Conservation (phyloP, 2,113 vertebrate genomes). For the Oncorhynchus gorbuscha region DNA sequence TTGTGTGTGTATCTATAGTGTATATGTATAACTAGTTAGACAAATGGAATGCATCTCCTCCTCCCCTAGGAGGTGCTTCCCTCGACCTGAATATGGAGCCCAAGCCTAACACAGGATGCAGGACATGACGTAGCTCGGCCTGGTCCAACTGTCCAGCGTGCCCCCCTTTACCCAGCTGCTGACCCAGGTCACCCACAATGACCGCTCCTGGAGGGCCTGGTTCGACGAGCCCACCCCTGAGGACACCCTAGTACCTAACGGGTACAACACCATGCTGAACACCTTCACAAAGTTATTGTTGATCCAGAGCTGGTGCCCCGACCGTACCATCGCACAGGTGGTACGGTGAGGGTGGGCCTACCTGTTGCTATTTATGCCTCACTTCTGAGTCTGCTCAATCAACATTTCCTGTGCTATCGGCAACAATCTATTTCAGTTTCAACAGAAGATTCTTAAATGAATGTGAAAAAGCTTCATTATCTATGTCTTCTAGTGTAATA, state of each 20-base stretch:
- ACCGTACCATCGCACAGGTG: conserved; percentile 81
- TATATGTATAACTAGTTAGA: too few relatives aligned
- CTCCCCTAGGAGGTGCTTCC: conserved; percentile 76
- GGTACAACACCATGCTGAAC: conserved; percentile 74
- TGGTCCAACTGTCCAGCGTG: conserved; percentile 79
- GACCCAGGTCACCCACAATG: conserved; percentile 70
- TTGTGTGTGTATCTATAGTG: too few relatives aligned
- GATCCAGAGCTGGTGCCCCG: conserved; percentile 82
- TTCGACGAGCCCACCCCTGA: conserved; percentile 79
- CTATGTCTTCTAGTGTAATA: too few relatives aligned
- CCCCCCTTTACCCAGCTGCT: conserved; percentile 73
- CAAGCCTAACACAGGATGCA: conserved; percentile 84
- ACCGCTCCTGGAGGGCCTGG: conserved; percentile 79
- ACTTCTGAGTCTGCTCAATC: too few relatives aligned
- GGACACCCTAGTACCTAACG: conserved; percentile 74
- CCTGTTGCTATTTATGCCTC: too few relatives aligned
- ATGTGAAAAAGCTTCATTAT: too few relatives aligned
- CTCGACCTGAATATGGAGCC: conserved; percentile 79
- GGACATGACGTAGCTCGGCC: conserved; percentile 83
- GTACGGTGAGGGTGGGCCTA: not conserved
- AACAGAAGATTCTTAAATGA: too few relatives aligned
- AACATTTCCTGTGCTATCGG: too few relatives aligned
- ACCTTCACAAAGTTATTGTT: conserved; percentile 80
- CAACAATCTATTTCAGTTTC: too few relatives aligned
- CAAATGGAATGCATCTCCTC: not conserved